Conservation (phyloP, 1,140 invertebrate genomes). For the Amphibalanus amphitrite region DNA sequence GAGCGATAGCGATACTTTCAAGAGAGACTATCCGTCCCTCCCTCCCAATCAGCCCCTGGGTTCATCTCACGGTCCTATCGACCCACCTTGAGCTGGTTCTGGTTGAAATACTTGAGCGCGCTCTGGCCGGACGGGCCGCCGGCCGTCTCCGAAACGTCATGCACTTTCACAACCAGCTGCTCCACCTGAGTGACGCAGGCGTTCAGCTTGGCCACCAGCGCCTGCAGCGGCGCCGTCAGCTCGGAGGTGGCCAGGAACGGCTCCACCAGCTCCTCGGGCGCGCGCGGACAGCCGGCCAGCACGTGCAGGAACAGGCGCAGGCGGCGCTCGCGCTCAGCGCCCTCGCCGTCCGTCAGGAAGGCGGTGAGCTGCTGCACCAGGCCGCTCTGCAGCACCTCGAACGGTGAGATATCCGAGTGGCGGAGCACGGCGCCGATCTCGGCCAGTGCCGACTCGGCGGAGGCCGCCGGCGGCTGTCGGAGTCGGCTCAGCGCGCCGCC, state of each 20-base stretch:
- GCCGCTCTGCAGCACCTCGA: slow-evolving; percentile 94
- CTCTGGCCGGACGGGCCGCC: slow-evolving; percentile 52
- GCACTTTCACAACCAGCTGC: slow-evolving; percentile 94
- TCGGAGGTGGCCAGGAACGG: slow-evolving; percentile 13
- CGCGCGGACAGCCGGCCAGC: slow-evolving; percentile 62
- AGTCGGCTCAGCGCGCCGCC: slow-evolving; percentile 26
- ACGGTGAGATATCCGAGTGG: slow-evolving; percentile 89
- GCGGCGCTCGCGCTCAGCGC: slow-evolving; percentile 45
- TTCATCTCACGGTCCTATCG: too few species aligned
- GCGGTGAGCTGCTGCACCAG: slow-evolving; percentile 71
- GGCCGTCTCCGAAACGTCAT: slow-evolving; percentile 50
- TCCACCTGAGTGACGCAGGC: slow-evolving; percentile 93
- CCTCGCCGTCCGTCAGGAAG: slow-evolving; percentile 41
- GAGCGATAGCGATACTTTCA: too few species aligned
- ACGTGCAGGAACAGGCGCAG: slow-evolving; percentile 78
- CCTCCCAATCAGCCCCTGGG: too few species aligned
- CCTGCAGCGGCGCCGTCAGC: slow-evolving; percentile 47
- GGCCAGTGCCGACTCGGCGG: slow-evolving; percentile 32
- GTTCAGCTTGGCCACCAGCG: slow-evolving; percentile 77
- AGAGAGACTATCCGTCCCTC: too few species aligned
- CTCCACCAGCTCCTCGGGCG: slow-evolving; percentile 9
- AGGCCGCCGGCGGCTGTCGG: slow-evolving; percentile 35
- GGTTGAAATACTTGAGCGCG: slow-evolving; percentile 96
- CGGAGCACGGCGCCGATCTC: slow-evolving; percentile 71
- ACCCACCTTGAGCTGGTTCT: slow-evolving; percentile 88